A percentile compares a stretch with the other conserved stretches of the same genome.
Evolutionary conservation across 2,113 vertebrate species (phyloP).

Genomic region (Ptyas mucosa): DNA sequence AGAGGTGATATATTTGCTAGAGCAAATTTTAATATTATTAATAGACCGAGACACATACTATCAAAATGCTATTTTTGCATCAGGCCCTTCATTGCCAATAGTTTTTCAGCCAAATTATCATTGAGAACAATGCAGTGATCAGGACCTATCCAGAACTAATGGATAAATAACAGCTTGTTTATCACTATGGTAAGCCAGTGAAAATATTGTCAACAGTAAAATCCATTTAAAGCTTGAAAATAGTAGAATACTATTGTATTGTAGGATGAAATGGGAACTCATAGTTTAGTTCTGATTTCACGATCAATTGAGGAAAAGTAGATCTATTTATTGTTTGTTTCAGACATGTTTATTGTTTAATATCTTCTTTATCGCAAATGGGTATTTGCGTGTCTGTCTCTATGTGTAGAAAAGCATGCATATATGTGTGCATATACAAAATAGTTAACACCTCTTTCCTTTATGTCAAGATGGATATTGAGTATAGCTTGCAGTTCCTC

Average conservation of each 20-base stretch:
- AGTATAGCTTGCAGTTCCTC: not conserved
- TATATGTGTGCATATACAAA: not conserved
- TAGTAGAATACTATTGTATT: conserved; percentile 21
- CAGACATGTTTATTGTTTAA: conserved; percentile 28
- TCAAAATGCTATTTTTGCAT: conserved; percentile 69
- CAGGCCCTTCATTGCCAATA: conserved; percentile 68
- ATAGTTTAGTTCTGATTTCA: conserved; percentile 10
- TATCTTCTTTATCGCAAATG: not conserved
- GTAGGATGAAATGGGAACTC: not conserved
- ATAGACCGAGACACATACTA: conserved; percentile 64
- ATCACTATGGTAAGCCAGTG: conserved; percentile 48
- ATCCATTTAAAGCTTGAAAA: conserved; percentile 35
- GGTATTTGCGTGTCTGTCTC: not conserved
- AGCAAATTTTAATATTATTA: conserved; percentile 60
- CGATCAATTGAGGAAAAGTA: conserved; percentile 24
- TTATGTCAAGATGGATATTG: not conserved
- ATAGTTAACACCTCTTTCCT: not conserved
- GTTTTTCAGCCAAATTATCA: conserved; percentile 76
- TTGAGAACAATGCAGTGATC: conserved; percentile 71
- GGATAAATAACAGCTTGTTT: conserved; percentile 71
- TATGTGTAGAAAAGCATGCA: not conserved
- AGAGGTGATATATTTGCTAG: conserved; percentile 38
- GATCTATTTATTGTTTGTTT: conserved; percentile 58
- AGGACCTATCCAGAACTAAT: conserved; percentile 77
- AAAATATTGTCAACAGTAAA: conserved; percentile 40